A percentile compares a stretch with the other conserved stretches of the same genome.
Conservation (phyloP, 2,113 vertebrate genomes). For the Grallaria varia region DNA sequence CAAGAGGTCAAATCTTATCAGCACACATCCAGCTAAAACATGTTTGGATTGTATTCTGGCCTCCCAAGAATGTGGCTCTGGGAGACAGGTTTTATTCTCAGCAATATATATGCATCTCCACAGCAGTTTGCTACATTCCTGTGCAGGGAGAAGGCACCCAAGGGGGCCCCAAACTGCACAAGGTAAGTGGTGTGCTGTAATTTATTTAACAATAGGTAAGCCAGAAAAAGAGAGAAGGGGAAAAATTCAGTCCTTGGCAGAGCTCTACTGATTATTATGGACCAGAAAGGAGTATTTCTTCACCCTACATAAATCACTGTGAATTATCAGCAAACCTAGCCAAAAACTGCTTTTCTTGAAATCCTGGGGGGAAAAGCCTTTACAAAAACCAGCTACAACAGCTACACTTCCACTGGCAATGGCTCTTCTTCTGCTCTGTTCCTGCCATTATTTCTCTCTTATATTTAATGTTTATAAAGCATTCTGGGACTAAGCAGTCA, state of each 20-base stretch:
- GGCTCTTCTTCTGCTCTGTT: background rate
- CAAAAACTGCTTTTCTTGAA: background rate
- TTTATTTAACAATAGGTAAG: background rate
- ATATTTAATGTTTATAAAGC: background rate
- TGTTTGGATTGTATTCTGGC: background rate
- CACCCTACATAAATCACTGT: conserved; percentile 39
- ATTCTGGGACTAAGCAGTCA: conserved; percentile 31
- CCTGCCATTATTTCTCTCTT: conserved; percentile 37
- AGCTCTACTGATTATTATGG: background rate
- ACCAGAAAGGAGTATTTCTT: conserved; percentile 29
- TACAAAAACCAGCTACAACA: conserved; percentile 2
- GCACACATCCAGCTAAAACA: background rate
- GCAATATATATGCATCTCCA: background rate
- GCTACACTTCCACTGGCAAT: conserved; percentile 4
- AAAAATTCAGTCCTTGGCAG: background rate
- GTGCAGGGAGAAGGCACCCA: background rate
- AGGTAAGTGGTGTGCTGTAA: background rate
- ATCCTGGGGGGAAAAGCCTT: background rate
- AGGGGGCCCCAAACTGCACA: background rate
- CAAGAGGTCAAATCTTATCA: background rate
- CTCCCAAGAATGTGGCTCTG: background rate
- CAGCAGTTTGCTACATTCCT: background rate
- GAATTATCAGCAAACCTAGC: conserved; percentile 11
- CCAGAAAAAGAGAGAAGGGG: background rate
- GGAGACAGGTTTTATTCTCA: background rate